phyloP scores from a whole-genome alignment of 30 jellyfish, hydroid and myxozoan genomes.

The Catostylus mosaicus region DNA sequence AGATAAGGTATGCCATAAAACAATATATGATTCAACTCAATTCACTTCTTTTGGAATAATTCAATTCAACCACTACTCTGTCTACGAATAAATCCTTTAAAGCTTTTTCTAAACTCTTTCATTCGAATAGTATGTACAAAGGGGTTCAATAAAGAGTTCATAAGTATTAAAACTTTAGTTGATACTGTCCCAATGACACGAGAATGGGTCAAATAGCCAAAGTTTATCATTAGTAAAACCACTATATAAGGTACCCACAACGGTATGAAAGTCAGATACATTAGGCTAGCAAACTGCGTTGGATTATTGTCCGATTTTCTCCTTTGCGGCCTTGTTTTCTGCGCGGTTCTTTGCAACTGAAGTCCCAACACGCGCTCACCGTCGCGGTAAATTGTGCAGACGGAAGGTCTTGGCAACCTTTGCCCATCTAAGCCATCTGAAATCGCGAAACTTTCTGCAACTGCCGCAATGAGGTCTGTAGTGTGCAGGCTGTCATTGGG shows the following conservation, averaged over 20 bases:
- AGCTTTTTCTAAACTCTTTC: constrained; percentile 29
- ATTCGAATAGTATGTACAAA: constrained; percentile 41
- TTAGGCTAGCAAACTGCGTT: constrained; percentile 26
- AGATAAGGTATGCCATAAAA: no score
- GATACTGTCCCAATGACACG: neutral
- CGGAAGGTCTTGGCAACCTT: neutral
- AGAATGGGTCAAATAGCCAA: neutral
- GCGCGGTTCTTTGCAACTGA: neutral
- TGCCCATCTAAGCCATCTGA: no score
- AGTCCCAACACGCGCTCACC: neutral
- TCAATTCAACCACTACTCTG: neutral
- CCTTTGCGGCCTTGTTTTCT: neutral
- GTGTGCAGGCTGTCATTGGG: neutral
- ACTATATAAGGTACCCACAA: constrained; percentile 52
- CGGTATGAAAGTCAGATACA: constrained; percentile 33
- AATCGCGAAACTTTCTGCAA: neutral
- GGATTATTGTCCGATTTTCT: neutral
- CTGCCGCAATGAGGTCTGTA: neutral
- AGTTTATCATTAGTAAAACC: neutral
- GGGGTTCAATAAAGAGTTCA: constrained; percentile 52
- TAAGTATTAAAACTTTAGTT: neutral
- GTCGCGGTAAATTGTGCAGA: neutral
- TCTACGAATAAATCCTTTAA: constrained; percentile 1
- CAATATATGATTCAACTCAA: no score
- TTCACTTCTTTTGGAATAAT: no score